Evolutionary conservation across 2,888 invertebrate genomes (phyloP).

Genomic region (Cryptus viduatorius): DNA sequence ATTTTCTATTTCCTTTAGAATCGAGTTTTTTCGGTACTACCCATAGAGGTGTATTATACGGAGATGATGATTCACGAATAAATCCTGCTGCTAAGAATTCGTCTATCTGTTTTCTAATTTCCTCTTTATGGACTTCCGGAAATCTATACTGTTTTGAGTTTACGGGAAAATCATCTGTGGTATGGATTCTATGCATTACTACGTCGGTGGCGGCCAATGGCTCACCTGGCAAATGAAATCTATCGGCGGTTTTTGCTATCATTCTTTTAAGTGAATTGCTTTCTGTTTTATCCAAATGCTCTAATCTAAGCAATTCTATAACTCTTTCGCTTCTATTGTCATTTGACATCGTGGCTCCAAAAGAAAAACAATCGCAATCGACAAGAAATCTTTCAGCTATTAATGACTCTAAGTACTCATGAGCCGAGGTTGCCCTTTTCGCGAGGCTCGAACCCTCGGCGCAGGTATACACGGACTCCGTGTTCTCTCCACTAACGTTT

Average conservation of each 20-base stretch:
- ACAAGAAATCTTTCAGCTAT: too few relatives aligned
- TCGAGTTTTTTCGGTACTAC: slow-evolving; percentile 45
- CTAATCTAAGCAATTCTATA: slow-evolving; percentile 22
- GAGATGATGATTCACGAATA: slow-evolving; percentile 34
- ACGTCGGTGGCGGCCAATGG: slow-evolving; percentile 17
- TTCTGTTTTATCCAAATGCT: slow-evolving; percentile 41
- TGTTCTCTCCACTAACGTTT: too few relatives aligned
- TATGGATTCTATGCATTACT: slow-evolving; percentile 29
- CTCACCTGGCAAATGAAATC: slow-evolving; percentile 35
- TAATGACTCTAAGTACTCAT: too few relatives aligned
- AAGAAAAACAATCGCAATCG: too few relatives aligned
- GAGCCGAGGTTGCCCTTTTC: too few relatives aligned
- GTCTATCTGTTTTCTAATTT: slow-evolving; percentile 44
- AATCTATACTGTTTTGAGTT: slow-evolving; percentile 32
- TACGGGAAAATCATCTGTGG: slow-evolving; percentile 41
- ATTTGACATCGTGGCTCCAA: too few relatives aligned
- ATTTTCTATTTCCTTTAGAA: slow-evolving; percentile 38
- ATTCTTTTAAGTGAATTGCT: neutral
- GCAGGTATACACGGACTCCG: too few relatives aligned
- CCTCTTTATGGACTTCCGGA: slow-evolving; percentile 44
- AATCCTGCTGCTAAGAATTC: slow-evolving; percentile 14
- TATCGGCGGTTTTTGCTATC: neutral
- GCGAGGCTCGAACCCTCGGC: too few relatives aligned
- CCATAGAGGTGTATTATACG: slow-evolving; percentile 47
- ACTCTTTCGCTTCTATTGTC: too few relatives aligned